phyloP scores from a whole-genome alignment of 2,888 invertebrate species.

The Amphimallon solstitiale region DNA sequence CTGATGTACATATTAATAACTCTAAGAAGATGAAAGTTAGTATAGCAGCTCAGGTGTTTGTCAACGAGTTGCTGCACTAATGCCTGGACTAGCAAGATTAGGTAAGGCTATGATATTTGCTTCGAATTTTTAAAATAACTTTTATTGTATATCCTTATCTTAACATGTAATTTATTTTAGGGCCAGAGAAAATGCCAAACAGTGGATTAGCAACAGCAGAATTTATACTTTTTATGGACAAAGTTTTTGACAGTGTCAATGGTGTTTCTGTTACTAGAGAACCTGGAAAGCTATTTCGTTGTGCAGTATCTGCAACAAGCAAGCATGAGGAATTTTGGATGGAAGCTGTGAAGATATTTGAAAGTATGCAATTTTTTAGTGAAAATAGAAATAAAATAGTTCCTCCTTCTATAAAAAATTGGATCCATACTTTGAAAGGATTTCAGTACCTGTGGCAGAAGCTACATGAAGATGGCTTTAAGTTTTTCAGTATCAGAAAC shows the following conservation, averaged over 20 bases:
- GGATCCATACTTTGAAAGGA: conserved; percentile 39
- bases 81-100: neutral
- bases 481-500: no score
- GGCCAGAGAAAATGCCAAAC: no score
- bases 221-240: no score
- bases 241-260: no score
- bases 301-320: no score
- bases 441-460: conserved; percentile 39
- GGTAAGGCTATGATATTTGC: neutral
- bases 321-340: conserved; percentile 12
- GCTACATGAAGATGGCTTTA: conserved; percentile 33
- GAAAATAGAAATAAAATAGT: conserved; percentile 21
- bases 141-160: no score
- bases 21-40: conserved; percentile 1
- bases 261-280: no score
- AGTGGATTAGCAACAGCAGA: no score
- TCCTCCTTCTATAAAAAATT: conserved; percentile 42
- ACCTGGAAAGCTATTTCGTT: no score
- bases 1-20: conserved; percentile 4
- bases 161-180: no score
- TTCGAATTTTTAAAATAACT: no score
- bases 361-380: conserved; percentile 25
- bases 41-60: neutral
- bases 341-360: conserved; percentile 16
- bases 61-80: no score